A percentile compares a stretch with the other conserved stretches of the same genome.
Conservation (phyloP, 2,113 vertebrate species). For the Ariopsis seemanni region DNA sequence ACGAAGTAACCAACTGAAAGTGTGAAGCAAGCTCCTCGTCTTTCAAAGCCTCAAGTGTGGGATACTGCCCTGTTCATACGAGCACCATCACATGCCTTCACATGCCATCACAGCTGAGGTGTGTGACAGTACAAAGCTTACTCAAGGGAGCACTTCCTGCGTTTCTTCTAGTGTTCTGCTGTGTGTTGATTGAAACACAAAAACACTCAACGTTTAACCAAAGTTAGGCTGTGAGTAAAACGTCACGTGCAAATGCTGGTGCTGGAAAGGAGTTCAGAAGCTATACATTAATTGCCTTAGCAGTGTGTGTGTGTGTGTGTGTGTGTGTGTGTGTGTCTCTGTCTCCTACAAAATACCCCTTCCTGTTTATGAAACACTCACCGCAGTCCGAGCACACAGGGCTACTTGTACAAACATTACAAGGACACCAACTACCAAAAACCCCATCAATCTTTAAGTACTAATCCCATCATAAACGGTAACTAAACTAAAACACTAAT, state of each 20-base stretch:
- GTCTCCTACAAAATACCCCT: too few relatives aligned
- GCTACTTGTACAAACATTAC: neutral
- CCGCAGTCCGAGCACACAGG: neutral
- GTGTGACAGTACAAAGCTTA: neutral
- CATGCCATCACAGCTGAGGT: neutral
- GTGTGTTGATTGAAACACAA: neutral
- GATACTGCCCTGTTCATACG: too few relatives aligned
- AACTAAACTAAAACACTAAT: too few relatives aligned
- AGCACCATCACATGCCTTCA: too few relatives aligned
- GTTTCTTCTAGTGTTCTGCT: neutral
- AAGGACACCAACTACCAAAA: neutral
- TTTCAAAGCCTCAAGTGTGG: too few relatives aligned
- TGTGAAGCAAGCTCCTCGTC: neutral
- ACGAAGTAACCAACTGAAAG: neutral
- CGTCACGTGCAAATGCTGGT: neutral
- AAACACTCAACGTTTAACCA: neutral
- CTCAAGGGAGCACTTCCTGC: constrained; percentile 4
- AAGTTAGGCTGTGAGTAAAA: neutral
- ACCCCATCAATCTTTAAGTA: too few relatives aligned
- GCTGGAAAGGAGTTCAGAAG: neutral
- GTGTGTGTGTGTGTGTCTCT: neutral
- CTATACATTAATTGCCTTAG: neutral
- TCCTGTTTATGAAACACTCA: neutral
- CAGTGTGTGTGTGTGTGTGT: neutral
- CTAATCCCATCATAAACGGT: too few relatives aligned